Evolutionary conservation across 2,888 invertebrate species (phyloP).

Genomic region (Branchellion lobata): DNA sequence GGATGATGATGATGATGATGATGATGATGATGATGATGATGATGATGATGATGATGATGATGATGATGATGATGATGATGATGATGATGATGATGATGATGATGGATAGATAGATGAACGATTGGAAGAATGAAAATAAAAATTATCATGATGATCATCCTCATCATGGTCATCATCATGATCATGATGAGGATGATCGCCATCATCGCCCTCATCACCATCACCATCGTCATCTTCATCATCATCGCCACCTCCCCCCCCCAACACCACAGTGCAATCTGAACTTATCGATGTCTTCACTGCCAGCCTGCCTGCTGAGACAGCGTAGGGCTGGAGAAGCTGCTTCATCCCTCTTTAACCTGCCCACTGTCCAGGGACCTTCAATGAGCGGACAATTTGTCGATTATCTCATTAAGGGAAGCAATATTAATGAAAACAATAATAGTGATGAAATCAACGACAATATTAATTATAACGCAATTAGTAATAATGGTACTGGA

Average conservation of each 20-base stretch:
- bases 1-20: too few relatives aligned
- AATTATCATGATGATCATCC: too few relatives aligned
- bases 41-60: too few relatives aligned
- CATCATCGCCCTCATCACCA: neutral
- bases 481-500: too few relatives aligned
- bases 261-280: neutral
- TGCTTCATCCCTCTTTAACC: neutral
- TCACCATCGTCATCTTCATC: neutral
- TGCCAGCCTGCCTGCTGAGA: slow-evolving; percentile 21
- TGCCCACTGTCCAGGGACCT: neutral
- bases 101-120: too few relatives aligned
- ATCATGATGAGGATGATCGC: neutral
- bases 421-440: neutral
- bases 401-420: neutral
- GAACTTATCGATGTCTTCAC: slow-evolving; percentile 30
- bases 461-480: neutral
- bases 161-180: neutral
- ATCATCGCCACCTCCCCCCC: too few relatives aligned
- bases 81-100: too few relatives aligned
- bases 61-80: too few relatives aligned
- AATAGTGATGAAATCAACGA: neutral
- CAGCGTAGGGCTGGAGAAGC: neutral
- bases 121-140: too few relatives aligned
- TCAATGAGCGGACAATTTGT: neutral
- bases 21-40: too few relatives aligned